A percentile compares a stretch with the other conserved stretches of the same genome.
Evolutionary conservation across 2,888 invertebrate genomes (phyloP).

Genomic region (Osmoderma eremita): DNA sequence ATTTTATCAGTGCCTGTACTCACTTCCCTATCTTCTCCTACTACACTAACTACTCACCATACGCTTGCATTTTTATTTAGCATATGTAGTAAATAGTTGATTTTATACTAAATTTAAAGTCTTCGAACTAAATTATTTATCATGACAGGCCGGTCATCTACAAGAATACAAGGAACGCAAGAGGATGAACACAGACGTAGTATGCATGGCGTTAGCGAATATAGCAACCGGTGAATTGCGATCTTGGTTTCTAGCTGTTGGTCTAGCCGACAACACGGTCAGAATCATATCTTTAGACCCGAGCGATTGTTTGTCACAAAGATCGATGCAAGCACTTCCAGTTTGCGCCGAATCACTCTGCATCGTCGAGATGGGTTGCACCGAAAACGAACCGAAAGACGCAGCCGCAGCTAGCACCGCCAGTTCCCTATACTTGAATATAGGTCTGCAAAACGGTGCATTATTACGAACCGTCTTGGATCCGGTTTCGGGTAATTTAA

Average conservation of each 20-base stretch:
- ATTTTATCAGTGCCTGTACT: no score
- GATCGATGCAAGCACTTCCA: constrained; percentile 96
- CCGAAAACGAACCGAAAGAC: constrained; percentile 70
- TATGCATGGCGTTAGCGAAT: constrained; percentile 97
- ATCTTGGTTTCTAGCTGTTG: constrained; percentile 95
- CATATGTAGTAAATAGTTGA: no score
- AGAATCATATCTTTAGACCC: constrained; percentile 97
- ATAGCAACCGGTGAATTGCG: constrained; percentile 95
- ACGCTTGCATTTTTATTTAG: no score
- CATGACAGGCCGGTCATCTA: constrained; percentile 89
- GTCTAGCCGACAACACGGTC: constrained; percentile 95
- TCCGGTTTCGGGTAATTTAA: constrained; percentile 94
- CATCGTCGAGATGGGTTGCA: constrained; percentile 91
- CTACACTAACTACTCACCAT: no score
- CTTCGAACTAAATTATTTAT: constrained; percentile 32
- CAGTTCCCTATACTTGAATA: constrained; percentile 88
- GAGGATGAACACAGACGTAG: constrained; percentile 95
- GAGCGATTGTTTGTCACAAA: constrained; percentile 92
- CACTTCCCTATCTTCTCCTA: no score
- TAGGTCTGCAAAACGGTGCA: constrained; percentile 97
- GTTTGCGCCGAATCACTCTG: constrained; percentile 96
- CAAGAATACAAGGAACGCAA: constrained; percentile 98
- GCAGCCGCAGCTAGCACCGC: constrained; percentile 74
- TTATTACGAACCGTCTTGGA: constrained; percentile 93
- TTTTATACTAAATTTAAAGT: no score